These are phyloP conservation scores for Artibeus jamaicensis DNA, from an alignment of 2,797 vertebrate species.

Conservation along the genomic window DNA sequence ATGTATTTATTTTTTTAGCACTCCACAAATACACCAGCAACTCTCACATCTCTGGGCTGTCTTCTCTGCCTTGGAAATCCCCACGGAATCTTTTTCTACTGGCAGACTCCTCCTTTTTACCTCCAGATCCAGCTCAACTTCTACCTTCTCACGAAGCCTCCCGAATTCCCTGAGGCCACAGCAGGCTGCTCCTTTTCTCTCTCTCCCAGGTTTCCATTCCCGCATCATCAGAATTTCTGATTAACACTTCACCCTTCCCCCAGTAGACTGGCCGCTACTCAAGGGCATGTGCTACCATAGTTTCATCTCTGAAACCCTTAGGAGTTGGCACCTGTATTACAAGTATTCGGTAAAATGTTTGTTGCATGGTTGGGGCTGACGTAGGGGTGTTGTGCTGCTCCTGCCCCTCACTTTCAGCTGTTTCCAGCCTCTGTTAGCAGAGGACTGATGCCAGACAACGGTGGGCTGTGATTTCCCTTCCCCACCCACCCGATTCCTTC, in stretches of 20 bases:
- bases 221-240: not conserved
- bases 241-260: not conserved
- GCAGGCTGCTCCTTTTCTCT: not conserved
- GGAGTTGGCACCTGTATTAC: not conserved
- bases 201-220: not conserved
- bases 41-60: not conserved
- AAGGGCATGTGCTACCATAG: not conserved
- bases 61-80: not conserved
- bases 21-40: not conserved
- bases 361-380: not conserved
- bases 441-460: not conserved
- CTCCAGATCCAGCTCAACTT: not conserved
- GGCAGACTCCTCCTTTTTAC: not conserved
- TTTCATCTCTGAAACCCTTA: not conserved
- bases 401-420: not conserved
- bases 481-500: constrained; percentile 47
- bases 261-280: not conserved
- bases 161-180: not conserved
- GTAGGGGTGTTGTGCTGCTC: not conserved
- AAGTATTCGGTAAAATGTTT: not conserved
- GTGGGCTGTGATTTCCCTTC: constrained; percentile 18
- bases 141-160: not conserved
- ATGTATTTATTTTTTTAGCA: not conserved
- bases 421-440: not conserved
- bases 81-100: not conserved